Evolutionary conservation across 2,888 invertebrate genomes (phyloP), one percentile per base, ranked within the genome.

Genomic region (Andrena chrysosceles): DNA sequence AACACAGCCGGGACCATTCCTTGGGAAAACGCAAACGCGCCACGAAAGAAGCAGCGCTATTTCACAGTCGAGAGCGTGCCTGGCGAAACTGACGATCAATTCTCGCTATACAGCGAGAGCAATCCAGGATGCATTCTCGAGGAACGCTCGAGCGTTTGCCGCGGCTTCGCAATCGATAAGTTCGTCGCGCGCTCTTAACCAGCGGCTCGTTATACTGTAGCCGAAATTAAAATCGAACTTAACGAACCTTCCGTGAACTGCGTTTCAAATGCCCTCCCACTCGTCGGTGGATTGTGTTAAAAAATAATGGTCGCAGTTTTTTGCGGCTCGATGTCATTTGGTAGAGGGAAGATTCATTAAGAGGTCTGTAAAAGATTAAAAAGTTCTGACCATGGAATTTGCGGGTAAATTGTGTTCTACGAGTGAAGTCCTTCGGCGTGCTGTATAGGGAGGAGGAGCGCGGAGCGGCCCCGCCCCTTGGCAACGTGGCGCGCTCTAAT

Each of bases 131-230:
- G 56, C 23, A 77, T 60, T 42, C 78, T 63, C 68, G 48, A 16
- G 72, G 29, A 59, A 72, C 68, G 29, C 66, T 67, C 31, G 49
- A 49, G 72, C 56, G 67, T 52, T 79, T 56, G 62, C 54, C 33
- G 48, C 42, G 26, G 33, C 23, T n/a, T 16, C 10, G 48, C 64
- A 64, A 68, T 80, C 70, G 79, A 72, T 49, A 63, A 78, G 60
- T 42, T 67, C 66, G 42, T 62, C 48, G 49, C 26, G 56, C 26
- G 49, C 20, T 16, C 23, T 6, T 1, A 6, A 7, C 16, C 31
- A 23, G 31, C 31, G 33, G 52, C 70, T 78, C 59, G 54, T 80
- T 78, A 80, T 67, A 78, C 54, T 62, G 67, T 60, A 71, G 68
- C 52, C 70, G 42, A 48, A 54, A 70, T 70, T 78, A 64, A 52